A percentile compares a stretch with the other conserved stretches of the same genome.
These are phyloP conservation scores for Apaloderma vittatum DNA, from an alignment of 2,113 vertebrate species.

Conservation along the genomic window DNA sequence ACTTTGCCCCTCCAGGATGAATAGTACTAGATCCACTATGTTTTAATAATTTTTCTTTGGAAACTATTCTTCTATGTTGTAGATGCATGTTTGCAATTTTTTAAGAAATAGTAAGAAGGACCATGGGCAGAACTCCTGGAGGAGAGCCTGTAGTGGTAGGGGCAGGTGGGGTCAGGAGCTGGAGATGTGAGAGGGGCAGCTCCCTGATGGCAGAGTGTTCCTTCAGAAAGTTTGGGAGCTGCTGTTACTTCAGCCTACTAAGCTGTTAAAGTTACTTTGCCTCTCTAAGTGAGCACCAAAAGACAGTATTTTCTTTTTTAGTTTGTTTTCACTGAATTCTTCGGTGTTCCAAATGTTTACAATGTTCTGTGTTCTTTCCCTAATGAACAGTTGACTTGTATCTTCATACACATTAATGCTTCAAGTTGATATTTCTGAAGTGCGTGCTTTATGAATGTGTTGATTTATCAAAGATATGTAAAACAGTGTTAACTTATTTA, in stretches of 20 bases:
- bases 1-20: neutral
- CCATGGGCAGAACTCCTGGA: neutral
- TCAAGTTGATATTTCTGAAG: neutral
- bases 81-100: accelerated
- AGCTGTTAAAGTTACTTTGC: neutral
- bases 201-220: neutral
- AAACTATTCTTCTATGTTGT: neutral
- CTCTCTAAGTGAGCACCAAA: neutral
- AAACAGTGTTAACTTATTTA: neutral
- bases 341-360: neutral
- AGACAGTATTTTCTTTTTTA: neutral
- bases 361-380: neutral
- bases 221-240: neutral
- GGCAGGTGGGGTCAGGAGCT: neutral
- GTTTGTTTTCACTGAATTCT: neutral
- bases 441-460: neutral
- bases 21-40: neutral
- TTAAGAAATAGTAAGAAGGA: neutral
- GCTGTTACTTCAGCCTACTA: neutral
- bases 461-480: neutral
- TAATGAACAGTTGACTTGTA: neutral
- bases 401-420: neutral
- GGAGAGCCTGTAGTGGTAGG: accelerated
- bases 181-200: too few relatives aligned
- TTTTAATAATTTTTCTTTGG: neutral